Evolutionary conservation across 2,113 vertebrate genomes (phyloP).

Genomic region (Falcunculus frontatus): DNA sequence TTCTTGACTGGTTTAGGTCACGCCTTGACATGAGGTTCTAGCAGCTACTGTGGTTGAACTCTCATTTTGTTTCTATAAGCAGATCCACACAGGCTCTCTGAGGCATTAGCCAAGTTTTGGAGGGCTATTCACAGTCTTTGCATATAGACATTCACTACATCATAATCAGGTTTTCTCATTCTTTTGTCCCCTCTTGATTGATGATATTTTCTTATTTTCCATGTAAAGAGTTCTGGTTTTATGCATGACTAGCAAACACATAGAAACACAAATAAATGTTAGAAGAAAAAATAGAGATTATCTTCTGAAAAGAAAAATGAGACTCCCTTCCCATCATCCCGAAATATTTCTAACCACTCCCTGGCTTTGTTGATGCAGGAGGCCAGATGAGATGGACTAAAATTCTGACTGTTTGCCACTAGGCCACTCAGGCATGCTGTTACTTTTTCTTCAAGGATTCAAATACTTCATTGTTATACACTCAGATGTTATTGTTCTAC

Average conservation of each 20-base stretch:
- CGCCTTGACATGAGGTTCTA: background rate
- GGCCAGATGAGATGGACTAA: background rate
- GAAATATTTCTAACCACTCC: background rate
- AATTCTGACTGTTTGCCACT: background rate
- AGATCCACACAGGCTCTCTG: background rate
- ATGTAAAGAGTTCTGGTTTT: background rate
- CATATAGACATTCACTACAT: background rate
- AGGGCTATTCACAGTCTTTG: background rate
- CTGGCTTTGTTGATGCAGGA: background rate
- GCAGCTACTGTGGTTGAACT: background rate
- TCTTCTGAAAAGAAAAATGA: background rate
- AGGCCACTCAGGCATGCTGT: background rate
- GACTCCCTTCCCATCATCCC: background rate
- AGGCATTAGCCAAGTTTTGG: background rate
- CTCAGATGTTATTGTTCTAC: slow-evolving; percentile 33
- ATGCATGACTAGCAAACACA: background rate
- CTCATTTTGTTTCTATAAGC: background rate
- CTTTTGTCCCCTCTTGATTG: background rate
- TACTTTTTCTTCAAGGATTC: background rate
- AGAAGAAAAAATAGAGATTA: background rate
- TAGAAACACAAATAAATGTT: background rate
- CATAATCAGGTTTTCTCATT: background rate
- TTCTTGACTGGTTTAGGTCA: background rate
- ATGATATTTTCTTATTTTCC: background rate
- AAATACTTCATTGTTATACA: background rate